Percentiles rank a stretch among this genome's conserved stretches.
Conservation (phyloP, 2,797 vertebrate genomes). For the Glossophaga mutica region DNA sequence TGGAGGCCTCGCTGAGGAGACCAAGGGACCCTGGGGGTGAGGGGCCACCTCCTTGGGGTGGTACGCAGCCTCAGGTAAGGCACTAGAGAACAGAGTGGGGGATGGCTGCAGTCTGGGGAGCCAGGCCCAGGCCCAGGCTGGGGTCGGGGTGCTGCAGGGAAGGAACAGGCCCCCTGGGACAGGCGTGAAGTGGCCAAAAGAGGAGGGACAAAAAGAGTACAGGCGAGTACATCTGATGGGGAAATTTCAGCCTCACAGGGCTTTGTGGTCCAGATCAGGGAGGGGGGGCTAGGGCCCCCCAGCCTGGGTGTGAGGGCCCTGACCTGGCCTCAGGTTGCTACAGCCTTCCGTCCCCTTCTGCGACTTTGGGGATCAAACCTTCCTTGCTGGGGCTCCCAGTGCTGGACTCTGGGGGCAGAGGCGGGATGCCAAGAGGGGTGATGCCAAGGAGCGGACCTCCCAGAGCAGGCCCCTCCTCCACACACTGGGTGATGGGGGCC, state of each 20-base stretch:
- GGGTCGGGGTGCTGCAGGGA: neutral
- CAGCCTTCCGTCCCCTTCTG: neutral
- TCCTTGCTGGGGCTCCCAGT: neutral
- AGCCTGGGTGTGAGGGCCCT: neutral
- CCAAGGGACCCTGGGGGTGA: neutral
- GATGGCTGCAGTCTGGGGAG: neutral
- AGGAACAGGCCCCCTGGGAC: neutral
- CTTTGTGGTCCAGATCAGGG: neutral
- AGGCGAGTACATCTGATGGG: neutral
- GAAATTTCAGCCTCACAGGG: neutral
- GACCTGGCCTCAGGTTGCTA: neutral
- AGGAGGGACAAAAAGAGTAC: neutral
- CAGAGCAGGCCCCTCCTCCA: neutral
- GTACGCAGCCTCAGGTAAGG: conserved; percentile 58
- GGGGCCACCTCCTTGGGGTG: neutral
- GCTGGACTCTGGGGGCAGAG: neutral
- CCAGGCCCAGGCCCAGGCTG: neutral
- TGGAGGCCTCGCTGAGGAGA: neutral
- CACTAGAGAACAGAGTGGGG: conserved; percentile 43
- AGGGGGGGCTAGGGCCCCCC: neutral
- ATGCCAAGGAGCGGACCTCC: neutral
- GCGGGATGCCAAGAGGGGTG: neutral
- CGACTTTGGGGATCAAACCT: neutral
- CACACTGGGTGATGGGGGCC: too few species aligned
- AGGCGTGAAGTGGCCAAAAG: neutral